Base-by-base conservation (phyloP, 2,888 invertebrate species). In the Meandrusa payeni region DNA sequence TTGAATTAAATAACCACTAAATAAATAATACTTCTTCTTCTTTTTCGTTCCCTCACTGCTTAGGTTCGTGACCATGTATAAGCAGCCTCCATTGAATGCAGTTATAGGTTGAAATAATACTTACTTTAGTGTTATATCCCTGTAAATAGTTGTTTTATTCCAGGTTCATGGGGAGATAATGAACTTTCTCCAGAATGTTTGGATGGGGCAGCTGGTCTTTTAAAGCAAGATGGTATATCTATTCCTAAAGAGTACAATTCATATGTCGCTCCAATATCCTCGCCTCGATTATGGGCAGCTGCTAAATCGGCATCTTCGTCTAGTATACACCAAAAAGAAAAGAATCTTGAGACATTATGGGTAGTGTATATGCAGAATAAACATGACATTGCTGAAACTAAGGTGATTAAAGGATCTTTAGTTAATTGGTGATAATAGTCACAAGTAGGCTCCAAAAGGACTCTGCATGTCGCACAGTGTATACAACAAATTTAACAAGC, bases 181-280 rank as follows among this genome's bases (percentile, higher is more conserved):
- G 99, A 99, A 83, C 90, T 99, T 5, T 97, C 98, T 0, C 99
- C 99, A 0, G 99, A 99, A 78, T 99, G 98, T 76, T 89, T 99
- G 34, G 98, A 98, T 78, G 97, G 98, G 1, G 97, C 97, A 1
- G 94, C 97, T 58, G 91, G 93, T 23, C 93, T 97, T 52, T 82
- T 98, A 2, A 93, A 94, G 83, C 89, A 93, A 11, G 93, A 93
- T 68, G 98, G 98, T 10, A 93, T 98, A 51, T 97, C 96, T 61
- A 98, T 99, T 76, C 99, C 99, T 0, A 83, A 62, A 43, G 58
- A 72, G 45, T 99, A 99, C 63, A 95, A 94, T 1, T 99, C 98
- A 0, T 97, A 93, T 73, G 89, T 98, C 22, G 94, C 94, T 40
- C 99, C 99, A 0, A 89, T 99, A n/a, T 97, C 97, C 73, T 97